Evolutionary conservation across 2,113 vertebrate genomes (phyloP), one percentile per base, ranked within the genome.

Genomic region (Cacatua alba): DNA sequence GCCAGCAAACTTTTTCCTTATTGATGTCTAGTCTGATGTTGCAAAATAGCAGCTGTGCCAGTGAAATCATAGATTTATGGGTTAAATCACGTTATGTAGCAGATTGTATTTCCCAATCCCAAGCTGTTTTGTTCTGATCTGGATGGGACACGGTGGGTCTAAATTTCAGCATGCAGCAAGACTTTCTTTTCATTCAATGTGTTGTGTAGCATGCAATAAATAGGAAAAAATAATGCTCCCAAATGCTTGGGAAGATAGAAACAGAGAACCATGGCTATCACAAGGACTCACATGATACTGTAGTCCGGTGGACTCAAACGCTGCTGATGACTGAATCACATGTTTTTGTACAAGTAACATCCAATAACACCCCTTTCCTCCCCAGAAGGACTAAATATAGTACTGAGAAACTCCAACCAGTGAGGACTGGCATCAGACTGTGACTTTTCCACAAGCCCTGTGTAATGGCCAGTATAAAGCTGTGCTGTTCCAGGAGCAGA

Each of bases 1-100:
- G 96, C 96, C 96, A 97, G 93, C 90, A 88, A 67, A 94, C 91
- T 77, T 74, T 92, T 89, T 88, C 55, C 85, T 46, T 76, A 2
- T 35, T 55, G 93, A 37, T 95, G 93, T 89, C 92, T 91, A 24
- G 80, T 35, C 67, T 79, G 90, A 24, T 80, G 86, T 60, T 94
- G 48, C 90, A 90, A 62, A 9, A 25, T 6, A 91, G 94, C 87
- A 93, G 78, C 95, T 80, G 90, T 91, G 93, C 94, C 95, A 94
- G 90, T 43, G 93, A 53, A 95, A 80, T 46, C 63, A 41, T 46
- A 37, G 63, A 49, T 77, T 95, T 74, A 57, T 24, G 93, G 91
- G 95, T 95, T 92, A 92, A 96, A 95, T 52, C 89, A 17, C 7
- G 1, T 71, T 8, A 55, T 64, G 39, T 2, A 88, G 86, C 69